Base-by-base conservation (phyloP, 2,888 invertebrate genomes). In the Melipona bicolor region DNA sequence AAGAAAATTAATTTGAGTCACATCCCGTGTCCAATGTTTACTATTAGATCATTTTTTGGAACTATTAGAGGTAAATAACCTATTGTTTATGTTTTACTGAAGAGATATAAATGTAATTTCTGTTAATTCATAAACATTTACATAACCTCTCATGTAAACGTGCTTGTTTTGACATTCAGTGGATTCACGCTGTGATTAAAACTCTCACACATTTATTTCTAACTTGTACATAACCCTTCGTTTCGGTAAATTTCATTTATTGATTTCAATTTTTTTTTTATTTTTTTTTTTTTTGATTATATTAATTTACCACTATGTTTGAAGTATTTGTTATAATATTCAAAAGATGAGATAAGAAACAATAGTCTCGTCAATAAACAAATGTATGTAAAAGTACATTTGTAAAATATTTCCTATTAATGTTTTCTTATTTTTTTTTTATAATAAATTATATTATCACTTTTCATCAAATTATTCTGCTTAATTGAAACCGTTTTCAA, bases 21-120 rank as follows among this genome's bases (percentile, higher is more conserved):
- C 87, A 88, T 90, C 87, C 89, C 85, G 88, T 91, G 87, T 81
- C 88, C 88, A 90, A 91, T 92, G 92, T 91, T 92, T 90, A 91
- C 89, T 75, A 89, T 87, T 84, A 83, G 79, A 90, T 83, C 83
- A 77, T 79, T 88, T 84, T 91, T 85, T 77, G 87, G 82, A 80
- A 80, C 75, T 81, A 83, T 75, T 82, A 59, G 86, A 91, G 92
- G 92, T 92, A 90, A 92, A 88, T 87, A 83, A 62, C 43, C 73
- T 69, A 56, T 79, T 76, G 64, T 84, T 85, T 74, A 54, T 52
- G 13, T 65, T 72, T 72, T 65, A 43, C 17, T 54, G 54, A 24
- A 32, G 76, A 65, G 49, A 77, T 67, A 65, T 69, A 19, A 52
- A 17, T 76, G 32, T 69, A 50, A 68, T 74, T 69, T 68, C n/a